Evolutionary conservation across 1,140 invertebrate genomes (phyloP).

Genomic region (Schlechtendalia chinensis): DNA sequence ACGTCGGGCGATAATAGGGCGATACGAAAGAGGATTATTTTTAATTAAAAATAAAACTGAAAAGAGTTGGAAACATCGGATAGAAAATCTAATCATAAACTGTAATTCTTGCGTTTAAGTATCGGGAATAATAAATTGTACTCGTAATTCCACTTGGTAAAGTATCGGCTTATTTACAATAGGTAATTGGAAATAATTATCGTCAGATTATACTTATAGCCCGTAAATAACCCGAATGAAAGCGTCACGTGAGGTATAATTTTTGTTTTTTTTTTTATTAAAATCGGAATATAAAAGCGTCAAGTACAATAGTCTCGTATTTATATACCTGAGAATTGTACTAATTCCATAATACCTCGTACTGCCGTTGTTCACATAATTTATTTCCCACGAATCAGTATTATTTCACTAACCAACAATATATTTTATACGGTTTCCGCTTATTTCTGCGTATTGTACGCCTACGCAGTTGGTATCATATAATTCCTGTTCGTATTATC

Average conservation of each 20-base stretch:
- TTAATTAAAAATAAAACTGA: not conserved
- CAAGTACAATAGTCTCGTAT: not conserved
- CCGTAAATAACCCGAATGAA: not conserved
- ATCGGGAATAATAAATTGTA: not conserved
- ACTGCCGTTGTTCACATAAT: not conserved
- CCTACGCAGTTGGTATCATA: not conserved
- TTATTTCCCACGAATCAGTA: conserved; percentile 2
- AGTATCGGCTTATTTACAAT: not conserved
- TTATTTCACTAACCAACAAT: not conserved
- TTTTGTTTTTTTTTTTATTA: not conserved
- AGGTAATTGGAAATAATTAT: not conserved
- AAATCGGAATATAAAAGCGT: not conserved
- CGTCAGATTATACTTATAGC: not conserved
- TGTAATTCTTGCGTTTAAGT: not conserved
- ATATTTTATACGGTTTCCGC: not conserved
- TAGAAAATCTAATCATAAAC: not conserved
- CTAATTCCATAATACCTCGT: not conserved
- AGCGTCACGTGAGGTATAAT: not conserved
- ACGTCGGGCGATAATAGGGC: not conserved
- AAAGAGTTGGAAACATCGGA: not conserved
- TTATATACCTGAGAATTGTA: not conserved
- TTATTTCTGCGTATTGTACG: too few relatives aligned
- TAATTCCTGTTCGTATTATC: not conserved
- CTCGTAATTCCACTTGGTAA: not conserved
- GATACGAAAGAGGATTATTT: not conserved